Base-by-base conservation (phyloP, 2,113 vertebrate species). In the Nibea coibor region DNA sequence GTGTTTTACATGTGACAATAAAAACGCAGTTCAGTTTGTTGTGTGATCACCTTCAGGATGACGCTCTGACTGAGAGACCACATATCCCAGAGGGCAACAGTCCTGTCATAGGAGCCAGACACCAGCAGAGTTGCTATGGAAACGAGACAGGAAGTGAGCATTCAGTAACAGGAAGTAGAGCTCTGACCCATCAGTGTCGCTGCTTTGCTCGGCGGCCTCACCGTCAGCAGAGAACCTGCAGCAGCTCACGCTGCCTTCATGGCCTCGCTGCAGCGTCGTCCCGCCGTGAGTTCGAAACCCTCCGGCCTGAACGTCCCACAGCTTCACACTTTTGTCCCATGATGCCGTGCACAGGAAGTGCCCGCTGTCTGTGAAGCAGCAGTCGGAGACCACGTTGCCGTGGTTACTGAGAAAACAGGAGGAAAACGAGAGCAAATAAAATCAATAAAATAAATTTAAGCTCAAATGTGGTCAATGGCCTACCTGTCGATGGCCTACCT, bases 241-340 rank as follows among this genome's bases (percentile, higher is more conserved):
- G 91, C 92, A 94, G 84, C 95, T 95, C 89, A 96, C 87, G 3
- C 84, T 96, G 48, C 95, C 94, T 11, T 87, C 79, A 0, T 95
- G 95, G 42, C 92, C 94, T 50, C 87, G 54, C 65, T 75, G 89
- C 67, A 94, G 90, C 39, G 54, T 76, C 64, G 90, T 39, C 2
- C 93, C 94, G 0, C 95, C 94, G 0, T 2, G 64, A 69, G 86
- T 90, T 3, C 72, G 86, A 61, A 95, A 95, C 1, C 91, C 87
- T 45, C 93, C 95, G 0, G 91, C 82, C 43, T 95, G 90, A 54
- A 96, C 65, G 28, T 95, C 95, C 96, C 95, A 95, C 79, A 96
- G 90, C 89, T 95, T 95, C 65, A 96, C 80, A 3, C 50, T 94
- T 78, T 92, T 96, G 65, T 96, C 95, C 95, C 96, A 96, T 2